These are phyloP conservation scores for Sebastes iracundus DNA, from an alignment of 2,797 vertebrate species.

Conservation along the genomic window DNA sequence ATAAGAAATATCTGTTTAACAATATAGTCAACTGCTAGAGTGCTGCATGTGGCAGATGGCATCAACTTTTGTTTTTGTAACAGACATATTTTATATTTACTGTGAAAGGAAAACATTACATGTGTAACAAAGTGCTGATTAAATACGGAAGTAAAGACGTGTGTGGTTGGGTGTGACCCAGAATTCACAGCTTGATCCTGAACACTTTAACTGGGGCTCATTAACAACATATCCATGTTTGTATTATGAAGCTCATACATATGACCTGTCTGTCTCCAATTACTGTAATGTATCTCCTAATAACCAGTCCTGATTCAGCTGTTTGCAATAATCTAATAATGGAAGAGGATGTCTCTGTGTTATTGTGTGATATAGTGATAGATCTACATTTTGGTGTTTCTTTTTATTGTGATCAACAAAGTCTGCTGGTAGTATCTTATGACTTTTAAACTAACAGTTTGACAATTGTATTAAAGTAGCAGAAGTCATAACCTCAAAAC, in stretches of 20 bases:
- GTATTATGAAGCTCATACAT: neutral
- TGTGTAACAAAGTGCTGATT: constrained; percentile 3
- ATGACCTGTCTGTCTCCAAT: neutral
- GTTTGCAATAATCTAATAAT: neutral
- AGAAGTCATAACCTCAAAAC: constrained; percentile 40
- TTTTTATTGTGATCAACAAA: neutral
- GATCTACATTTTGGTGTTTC: neutral
- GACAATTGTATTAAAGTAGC: neutral
- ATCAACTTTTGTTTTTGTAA: neutral
- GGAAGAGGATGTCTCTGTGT: neutral
- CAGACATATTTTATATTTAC: neutral
- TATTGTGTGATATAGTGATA: neutral
- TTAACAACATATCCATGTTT: neutral
- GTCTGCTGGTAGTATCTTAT: neutral
- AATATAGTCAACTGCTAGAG: neutral
- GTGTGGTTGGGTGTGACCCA: constrained; percentile 53
- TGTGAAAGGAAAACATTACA: neutral
- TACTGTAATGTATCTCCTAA: neutral
- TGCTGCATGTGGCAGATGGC: neutral
- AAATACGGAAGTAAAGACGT: constrained; percentile 56
- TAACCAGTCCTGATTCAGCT: neutral
- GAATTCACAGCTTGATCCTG: constrained; percentile 19
- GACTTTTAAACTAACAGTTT: neutral
- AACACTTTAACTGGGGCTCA: constrained; percentile 1
- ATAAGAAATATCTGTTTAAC: neutral